Conservation (phyloP, 2,888 invertebrate genomes). For the Oscheius sp. region DNA sequence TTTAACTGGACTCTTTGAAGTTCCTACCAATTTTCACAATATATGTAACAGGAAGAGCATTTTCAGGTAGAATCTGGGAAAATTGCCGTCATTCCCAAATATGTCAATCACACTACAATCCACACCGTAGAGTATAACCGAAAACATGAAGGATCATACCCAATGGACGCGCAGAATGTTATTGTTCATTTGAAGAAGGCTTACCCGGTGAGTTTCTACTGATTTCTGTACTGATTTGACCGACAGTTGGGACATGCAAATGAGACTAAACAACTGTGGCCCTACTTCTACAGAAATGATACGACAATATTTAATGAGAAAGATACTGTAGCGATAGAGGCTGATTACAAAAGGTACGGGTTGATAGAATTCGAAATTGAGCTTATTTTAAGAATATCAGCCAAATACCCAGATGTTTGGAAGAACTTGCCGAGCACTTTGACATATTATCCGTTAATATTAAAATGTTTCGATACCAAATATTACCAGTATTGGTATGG, state of each 20-base stretch:
- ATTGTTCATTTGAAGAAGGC: conserved; percentile 19
- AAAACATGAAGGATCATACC: neutral
- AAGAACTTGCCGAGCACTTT: no score
- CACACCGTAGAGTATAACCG: conserved; percentile 40
- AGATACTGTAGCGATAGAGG: neutral
- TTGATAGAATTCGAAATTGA: no score
- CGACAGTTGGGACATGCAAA: neutral
- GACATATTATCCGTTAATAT: no score
- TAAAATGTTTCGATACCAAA: no score
- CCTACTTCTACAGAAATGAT: neutral
- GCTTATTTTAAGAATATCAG: no score
- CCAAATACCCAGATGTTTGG: no score
- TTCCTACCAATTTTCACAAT: no score
- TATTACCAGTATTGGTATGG: no score
- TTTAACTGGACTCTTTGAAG: neutral
- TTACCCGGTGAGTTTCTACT: no score
- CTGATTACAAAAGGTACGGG: conserved; percentile 5
- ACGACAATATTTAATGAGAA: neutral
- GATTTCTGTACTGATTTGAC: no score
- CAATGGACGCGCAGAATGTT: neutral
- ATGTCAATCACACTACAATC: conserved; percentile 53
- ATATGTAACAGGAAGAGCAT: no score
- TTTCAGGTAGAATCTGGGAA: conserved; percentile 50
- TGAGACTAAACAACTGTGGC: neutral
- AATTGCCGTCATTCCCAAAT: conserved; percentile 44